These are phyloP conservation scores for Euura lappo DNA, from an alignment of 1,140 invertebrate species.

Conservation along the genomic window DNA sequence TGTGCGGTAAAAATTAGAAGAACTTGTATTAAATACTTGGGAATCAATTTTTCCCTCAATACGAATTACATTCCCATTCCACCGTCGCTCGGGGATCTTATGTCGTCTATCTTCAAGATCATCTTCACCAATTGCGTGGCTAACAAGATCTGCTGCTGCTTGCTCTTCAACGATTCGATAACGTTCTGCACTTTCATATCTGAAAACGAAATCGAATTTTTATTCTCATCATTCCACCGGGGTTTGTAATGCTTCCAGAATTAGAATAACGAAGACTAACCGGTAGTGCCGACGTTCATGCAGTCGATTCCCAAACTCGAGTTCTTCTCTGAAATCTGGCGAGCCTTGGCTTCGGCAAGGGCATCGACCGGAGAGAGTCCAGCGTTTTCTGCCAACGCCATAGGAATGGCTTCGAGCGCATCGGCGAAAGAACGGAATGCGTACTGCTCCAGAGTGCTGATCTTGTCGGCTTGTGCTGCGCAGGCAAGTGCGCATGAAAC, in stretches of 20 bases:
- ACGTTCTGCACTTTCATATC: conserved; percentile 98
- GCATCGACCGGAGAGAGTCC: conserved; percentile 92
- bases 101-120: conserved; percentile 99
- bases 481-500: conserved; percentile 93
- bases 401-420: conserved; percentile 92
- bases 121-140: conserved; percentile 98
- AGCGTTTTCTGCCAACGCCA: conserved; percentile 97
- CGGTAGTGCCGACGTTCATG: conserved; percentile 81
- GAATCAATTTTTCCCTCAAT: neutral
- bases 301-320: conserved; percentile 94
- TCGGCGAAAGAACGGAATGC: conserved; percentile 96
- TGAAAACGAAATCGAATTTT: conserved; percentile 53
- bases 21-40: neutral
- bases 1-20: neutral
- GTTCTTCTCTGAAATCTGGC: conserved; percentile 87
- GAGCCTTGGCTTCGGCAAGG: conserved; percentile 90
- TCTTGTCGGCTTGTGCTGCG: conserved; percentile 86
- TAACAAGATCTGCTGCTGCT: conserved; percentile 96
- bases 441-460: conserved; percentile 96
- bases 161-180: conserved; percentile 95
- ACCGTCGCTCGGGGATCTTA: conserved; percentile 78
- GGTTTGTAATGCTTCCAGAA: conserved; percentile 5
- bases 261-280: conserved; percentile 51
- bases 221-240: conserved; percentile 12
- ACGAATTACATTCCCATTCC: neutral